A percentile compares a stretch with the other conserved stretches of the same genome.
These are phyloP conservation scores for Speoplatyrhinus poulsoni DNA, from an alignment of 2,113 vertebrate genomes.

Conservation along the genomic window DNA sequence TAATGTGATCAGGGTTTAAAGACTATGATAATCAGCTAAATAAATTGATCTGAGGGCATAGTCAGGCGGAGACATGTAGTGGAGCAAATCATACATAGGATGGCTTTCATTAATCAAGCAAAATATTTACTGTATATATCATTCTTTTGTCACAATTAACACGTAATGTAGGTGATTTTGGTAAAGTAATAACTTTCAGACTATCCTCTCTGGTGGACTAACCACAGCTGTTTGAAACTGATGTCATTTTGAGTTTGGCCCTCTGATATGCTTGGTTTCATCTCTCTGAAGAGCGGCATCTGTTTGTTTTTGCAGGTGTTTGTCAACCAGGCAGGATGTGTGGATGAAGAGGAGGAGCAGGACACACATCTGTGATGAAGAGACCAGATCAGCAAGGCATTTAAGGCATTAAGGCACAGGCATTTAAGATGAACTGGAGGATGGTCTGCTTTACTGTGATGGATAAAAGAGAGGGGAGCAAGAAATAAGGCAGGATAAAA, in stretches of 20 bases:
- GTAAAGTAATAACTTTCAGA: neutral
- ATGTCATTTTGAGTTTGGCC: neutral
- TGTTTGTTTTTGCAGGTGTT: conserved; percentile 74
- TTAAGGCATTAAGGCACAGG: neutral
- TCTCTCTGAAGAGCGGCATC: too few species aligned
- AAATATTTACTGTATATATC: too few species aligned
- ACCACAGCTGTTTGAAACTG: neutral
- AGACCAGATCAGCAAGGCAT: conserved; percentile 6
- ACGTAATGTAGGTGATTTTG: neutral
- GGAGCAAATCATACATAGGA: too few species aligned
- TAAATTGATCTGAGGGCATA: too few species aligned
- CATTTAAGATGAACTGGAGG: neutral
- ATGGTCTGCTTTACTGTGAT: conserved; percentile 8
- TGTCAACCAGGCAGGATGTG: conserved; percentile 86
- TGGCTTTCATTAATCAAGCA: too few species aligned
- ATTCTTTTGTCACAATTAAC: neutral
- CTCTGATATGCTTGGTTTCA: neutral
- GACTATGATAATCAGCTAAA: too few species aligned
- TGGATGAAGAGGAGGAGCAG: conserved; percentile 90
- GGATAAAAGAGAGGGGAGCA: conserved; percentile 1
- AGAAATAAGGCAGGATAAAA: too few species aligned
- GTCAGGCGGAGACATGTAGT: too few species aligned
- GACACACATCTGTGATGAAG: conserved; percentile 91
- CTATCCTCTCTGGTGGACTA: neutral
- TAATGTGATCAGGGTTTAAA: too few species aligned